phyloP scores from a whole-genome alignment of 2,797 vertebrate genomes.

The Tragopan temminckii region DNA sequence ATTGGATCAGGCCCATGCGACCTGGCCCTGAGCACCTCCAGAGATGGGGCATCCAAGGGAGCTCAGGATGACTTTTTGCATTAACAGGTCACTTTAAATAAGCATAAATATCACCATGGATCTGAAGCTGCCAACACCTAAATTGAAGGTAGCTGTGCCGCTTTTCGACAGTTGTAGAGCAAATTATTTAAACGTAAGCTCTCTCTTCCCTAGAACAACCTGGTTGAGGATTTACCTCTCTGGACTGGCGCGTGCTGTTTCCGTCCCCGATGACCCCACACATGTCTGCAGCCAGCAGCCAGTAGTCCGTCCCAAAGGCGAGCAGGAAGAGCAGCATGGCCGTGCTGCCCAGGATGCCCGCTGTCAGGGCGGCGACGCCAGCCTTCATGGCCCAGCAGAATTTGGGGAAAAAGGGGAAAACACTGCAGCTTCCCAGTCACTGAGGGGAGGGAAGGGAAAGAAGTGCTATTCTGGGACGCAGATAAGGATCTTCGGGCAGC shows the following conservation, averaged over 20 bases:
- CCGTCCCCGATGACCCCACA: conserved; percentile 69
- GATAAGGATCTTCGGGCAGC: conserved; percentile 68
- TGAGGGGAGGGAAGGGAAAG: neutral
- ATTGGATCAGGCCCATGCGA: no score
- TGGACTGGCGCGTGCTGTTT: conserved; percentile 5
- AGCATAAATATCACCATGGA: neutral
- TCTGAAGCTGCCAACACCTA: neutral
- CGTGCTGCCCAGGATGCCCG: conserved; percentile 83
- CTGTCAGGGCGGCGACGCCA: conserved; percentile 82
- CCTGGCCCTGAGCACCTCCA: no score
- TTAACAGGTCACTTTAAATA: neutral
- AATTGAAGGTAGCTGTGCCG: neutral
- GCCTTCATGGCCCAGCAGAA: conserved; percentile 83
- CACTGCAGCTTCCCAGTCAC: neutral
- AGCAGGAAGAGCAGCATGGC: conserved; percentile 87
- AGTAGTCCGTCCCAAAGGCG: conserved; percentile 91
- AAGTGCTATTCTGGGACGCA: conserved; percentile 84
- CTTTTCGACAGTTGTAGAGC: neutral
- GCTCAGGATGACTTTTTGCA: neutral
- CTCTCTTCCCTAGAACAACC: neutral
- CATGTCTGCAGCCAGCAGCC: conserved; percentile 88
- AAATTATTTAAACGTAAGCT: accelerated
- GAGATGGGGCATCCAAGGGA: neutral
- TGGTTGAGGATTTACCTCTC: conserved; percentile 54
- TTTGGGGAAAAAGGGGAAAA: conserved; percentile 14